Conservation (phyloP, 2,797 vertebrate species). For the Sandelia bainsii region DNA sequence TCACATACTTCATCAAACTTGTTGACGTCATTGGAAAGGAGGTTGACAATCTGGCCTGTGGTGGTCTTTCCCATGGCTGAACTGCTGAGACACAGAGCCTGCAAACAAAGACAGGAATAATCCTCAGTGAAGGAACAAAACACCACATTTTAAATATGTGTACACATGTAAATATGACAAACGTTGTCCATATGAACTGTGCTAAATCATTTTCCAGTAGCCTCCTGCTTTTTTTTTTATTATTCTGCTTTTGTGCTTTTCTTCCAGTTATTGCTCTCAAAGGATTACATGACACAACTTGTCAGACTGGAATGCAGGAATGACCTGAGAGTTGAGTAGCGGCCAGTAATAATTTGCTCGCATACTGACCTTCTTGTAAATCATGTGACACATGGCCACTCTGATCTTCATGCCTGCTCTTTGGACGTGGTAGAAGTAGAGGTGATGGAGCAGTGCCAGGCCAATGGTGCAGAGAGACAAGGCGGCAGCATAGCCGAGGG, state of each 20-base stretch:
- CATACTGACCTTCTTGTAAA: constrained; percentile 92
- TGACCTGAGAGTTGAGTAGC: too few relatives aligned
- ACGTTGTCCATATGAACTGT: too few relatives aligned
- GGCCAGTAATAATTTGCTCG: too few relatives aligned
- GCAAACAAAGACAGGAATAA: not conserved
- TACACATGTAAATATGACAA: not conserved
- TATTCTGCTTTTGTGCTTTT: not conserved
- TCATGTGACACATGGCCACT: constrained; percentile 97
- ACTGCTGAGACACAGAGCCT: constrained; percentile 92
- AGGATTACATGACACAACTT: not conserved
- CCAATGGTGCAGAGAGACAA: constrained; percentile 84
- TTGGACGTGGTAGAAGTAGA: constrained; percentile 94
- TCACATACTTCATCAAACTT: constrained; percentile 92
- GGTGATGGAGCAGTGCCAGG: constrained; percentile 89
- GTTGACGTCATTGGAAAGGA: constrained; percentile 96
- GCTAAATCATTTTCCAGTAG: not conserved
- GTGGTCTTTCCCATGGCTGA: constrained; percentile 93
- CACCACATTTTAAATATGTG: not conserved
- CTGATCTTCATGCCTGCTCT: constrained; percentile 93
- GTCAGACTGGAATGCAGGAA: not conserved
- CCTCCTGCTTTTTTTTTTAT: not conserved
- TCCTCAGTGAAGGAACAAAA: not conserved
- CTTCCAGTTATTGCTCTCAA: not conserved
- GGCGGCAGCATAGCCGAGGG: constrained; percentile 83
- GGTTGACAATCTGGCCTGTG: constrained; percentile 95